Conservation (phyloP, 2,888 invertebrate species). For the Podotricha telesiphe region DNA sequence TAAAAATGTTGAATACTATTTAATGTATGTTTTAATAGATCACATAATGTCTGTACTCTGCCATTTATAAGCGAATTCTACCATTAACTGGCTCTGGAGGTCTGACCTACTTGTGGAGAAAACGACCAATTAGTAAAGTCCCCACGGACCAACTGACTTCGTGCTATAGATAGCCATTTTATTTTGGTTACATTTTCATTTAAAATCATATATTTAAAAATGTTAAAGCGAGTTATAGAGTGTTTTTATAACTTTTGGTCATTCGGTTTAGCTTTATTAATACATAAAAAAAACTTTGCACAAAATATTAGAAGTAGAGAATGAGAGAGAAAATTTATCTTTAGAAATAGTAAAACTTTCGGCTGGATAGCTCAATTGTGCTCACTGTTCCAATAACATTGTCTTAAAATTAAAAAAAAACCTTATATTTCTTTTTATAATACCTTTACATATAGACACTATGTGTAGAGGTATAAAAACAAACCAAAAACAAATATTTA, state of each 20-base stretch:
- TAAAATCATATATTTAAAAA: slow-evolving; percentile 7
- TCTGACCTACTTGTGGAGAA: slow-evolving; percentile 37
- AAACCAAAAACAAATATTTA: too few relatives aligned
- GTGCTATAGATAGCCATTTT: slow-evolving; percentile 13
- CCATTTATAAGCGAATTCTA: slow-evolving; percentile 33
- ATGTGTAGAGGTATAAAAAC: too few relatives aligned
- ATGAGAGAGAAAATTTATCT: too few relatives aligned
- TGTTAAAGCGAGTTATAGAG: neutral
- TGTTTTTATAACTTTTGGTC: neutral
- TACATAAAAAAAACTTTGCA: neutral
- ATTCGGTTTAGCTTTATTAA: neutral
- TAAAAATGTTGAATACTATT: too few relatives aligned
- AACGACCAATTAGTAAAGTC: slow-evolving; percentile 38
- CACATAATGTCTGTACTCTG: neutral
- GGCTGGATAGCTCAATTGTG: too few relatives aligned
- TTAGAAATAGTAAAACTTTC: too few relatives aligned
- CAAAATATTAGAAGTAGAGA: too few relatives aligned
- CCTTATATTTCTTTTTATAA: too few relatives aligned
- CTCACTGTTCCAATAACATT: too few relatives aligned
- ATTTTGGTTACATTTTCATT: slow-evolving; percentile 27
- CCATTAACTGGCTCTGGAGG: slow-evolving; percentile 35
- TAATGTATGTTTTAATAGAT: neutral
- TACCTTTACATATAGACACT: neutral
- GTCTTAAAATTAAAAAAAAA: too few relatives aligned
- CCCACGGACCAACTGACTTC: slow-evolving; percentile 29